Conservation (phyloP, 2,113 vertebrate species). For the Anolis sagrei region DNA sequence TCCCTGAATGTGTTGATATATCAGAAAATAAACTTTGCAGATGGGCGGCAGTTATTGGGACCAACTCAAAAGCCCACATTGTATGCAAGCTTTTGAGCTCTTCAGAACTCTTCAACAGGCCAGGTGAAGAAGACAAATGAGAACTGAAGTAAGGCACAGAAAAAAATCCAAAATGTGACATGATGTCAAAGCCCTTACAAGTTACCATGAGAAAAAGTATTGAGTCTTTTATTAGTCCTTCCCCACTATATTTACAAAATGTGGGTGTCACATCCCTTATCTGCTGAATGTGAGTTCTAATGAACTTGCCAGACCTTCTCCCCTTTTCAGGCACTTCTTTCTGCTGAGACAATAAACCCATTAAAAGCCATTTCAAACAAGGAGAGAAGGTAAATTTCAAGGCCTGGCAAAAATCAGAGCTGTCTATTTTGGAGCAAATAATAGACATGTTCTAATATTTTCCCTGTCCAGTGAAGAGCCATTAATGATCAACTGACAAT, state of each 20-base stretch:
- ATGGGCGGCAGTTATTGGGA: too few species aligned
- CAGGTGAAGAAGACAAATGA: too few species aligned
- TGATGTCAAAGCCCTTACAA: background rate
- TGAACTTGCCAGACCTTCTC: background rate
- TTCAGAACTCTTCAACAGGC: too few species aligned
- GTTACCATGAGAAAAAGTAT: background rate
- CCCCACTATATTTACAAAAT: background rate
- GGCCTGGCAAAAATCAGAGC: background rate
- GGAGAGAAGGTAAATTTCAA: background rate
- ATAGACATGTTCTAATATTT: background rate
- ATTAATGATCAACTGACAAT: conserved; percentile 24
- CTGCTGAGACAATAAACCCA: conserved; percentile 5
- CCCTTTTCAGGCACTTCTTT: background rate
- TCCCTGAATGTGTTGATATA: too few species aligned
- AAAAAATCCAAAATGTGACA: too few species aligned
- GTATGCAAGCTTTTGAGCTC: too few species aligned
- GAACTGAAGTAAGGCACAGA: too few species aligned
- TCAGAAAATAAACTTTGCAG: too few species aligned
- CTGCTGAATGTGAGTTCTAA: background rate
- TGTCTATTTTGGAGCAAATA: conserved; percentile 19
- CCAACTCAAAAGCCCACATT: too few species aligned
- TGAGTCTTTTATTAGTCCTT: background rate
- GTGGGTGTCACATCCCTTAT: background rate
- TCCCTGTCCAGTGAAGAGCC: background rate
- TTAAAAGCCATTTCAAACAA: conserved; percentile 18